phyloP scores from a whole-genome alignment of 1,140 invertebrate genomes.

The Nephila pilipes region DNA sequence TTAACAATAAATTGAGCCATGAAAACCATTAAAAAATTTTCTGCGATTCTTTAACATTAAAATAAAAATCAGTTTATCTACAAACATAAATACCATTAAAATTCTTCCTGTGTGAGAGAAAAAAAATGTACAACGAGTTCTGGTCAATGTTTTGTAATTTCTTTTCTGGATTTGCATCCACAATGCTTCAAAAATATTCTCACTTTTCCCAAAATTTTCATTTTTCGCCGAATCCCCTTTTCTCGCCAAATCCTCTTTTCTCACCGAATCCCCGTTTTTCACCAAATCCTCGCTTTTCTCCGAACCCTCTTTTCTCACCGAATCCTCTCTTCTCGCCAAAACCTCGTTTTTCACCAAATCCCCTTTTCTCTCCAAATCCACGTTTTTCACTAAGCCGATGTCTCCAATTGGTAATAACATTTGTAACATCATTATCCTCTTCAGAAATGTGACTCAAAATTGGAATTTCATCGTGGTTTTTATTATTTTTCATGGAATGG shows the following conservation, averaged over 20 bases:
- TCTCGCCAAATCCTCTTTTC: conserved; percentile 73
- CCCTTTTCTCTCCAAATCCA: conserved; percentile 62
- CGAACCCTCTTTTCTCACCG: conserved; percentile 53
- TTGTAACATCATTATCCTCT: background rate
- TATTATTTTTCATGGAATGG: background rate
- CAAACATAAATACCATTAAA: no score
- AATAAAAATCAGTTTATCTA: no score
- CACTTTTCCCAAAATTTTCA: conserved; percentile 75
- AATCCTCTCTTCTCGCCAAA: conserved; percentile 62
- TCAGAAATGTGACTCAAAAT: background rate
- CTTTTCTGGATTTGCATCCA: no score
- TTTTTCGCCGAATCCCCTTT: conserved; percentile 62
- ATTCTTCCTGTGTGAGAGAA: no score
- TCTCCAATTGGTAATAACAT: background rate
- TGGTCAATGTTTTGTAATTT: no score
- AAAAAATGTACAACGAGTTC: no score
- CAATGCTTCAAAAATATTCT: no score
- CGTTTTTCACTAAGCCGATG: conserved; percentile 32
- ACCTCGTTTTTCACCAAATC: conserved; percentile 49
- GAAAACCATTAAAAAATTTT: no score
- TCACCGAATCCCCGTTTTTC: conserved; percentile 62
- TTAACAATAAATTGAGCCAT: no score
- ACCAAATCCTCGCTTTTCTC: conserved; percentile 59
- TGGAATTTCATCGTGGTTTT: background rate
- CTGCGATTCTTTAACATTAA: no score